A percentile compares a stretch with the other conserved stretches of the same genome.
Evolutionary conservation across 2,888 invertebrate genomes (phyloP).

Genomic region (Hydroisotoma schaefferi): DNA sequence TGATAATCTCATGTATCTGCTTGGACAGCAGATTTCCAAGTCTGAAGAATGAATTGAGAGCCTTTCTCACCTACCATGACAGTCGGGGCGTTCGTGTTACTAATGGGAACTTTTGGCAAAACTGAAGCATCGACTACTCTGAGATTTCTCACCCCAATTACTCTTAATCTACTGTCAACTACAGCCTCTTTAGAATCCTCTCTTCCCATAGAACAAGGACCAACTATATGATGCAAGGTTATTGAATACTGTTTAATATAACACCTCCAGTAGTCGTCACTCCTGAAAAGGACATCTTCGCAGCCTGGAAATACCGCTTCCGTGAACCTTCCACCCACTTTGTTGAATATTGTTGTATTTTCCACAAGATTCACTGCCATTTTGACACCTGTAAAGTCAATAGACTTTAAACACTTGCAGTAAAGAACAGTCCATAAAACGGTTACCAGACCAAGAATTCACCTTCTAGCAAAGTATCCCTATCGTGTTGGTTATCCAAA

Average conservation of each 20-base stretch:
- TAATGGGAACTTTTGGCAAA: slow-evolving; percentile 16
- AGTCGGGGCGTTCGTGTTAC: slow-evolving; percentile 38
- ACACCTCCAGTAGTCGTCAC: slow-evolving; percentile 45
- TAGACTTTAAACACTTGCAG: too few relatives aligned
- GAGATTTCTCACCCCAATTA: slow-evolving; percentile 25
- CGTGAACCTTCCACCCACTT: slow-evolving; percentile 36
- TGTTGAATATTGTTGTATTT: slow-evolving; percentile 34
- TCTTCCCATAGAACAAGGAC: slow-evolving; percentile 25
- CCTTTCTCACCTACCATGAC: slow-evolving; percentile 35
- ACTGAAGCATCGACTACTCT: slow-evolving; percentile 22
- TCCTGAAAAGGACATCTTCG: slow-evolving; percentile 29
- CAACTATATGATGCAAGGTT: slow-evolving; percentile 37
- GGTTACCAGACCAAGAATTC: too few relatives aligned
- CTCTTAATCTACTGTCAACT: slow-evolving; percentile 31
- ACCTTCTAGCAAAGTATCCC: slow-evolving; percentile 30
- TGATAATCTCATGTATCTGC: too few relatives aligned
- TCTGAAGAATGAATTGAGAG: slow-evolving; percentile 2
- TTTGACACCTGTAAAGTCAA: too few relatives aligned
- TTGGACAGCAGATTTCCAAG: too few relatives aligned
- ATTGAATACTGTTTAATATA: slow-evolving; percentile 25
- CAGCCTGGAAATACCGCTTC: slow-evolving; percentile 40
- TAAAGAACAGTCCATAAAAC: too few relatives aligned
- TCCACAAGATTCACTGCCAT: slow-evolving; percentile 35
- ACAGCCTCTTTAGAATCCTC: slow-evolving; percentile 23
- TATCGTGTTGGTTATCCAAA: slow-evolving; percentile 29